Evolutionary conservation across 1,140 invertebrate genomes (phyloP).

Genomic region (Vanessa atalanta): DNA sequence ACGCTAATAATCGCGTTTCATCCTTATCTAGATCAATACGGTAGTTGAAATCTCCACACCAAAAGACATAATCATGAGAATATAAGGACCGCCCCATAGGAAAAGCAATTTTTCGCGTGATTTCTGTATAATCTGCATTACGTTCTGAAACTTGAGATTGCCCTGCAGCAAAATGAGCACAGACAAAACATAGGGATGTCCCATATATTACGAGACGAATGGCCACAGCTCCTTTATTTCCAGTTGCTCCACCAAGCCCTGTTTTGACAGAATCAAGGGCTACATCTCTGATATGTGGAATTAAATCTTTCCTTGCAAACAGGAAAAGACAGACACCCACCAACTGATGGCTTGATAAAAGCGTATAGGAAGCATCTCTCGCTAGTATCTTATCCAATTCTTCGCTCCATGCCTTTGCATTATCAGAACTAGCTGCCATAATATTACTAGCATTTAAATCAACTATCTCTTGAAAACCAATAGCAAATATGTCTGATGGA

Average conservation of each 20-base stretch:
- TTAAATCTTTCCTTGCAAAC: constrained; percentile 93
- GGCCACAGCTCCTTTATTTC: constrained; percentile 98
- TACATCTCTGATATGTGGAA: constrained; percentile 94
- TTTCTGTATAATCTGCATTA: constrained; percentile 98
- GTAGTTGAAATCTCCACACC: constrained; percentile 99
- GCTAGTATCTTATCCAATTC: constrained; percentile 96
- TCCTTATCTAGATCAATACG: constrained; percentile 97
- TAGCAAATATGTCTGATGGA: constrained; percentile 95
- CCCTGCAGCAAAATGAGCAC: constrained; percentile 99
- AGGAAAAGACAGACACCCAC: constrained; percentile 99
- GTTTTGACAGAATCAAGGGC: constrained; percentile 98
- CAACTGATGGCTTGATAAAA: constrained; percentile 97
- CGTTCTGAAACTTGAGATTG: constrained; percentile 97
- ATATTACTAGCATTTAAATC: constrained; percentile 99
- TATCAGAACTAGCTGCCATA: constrained; percentile 97
- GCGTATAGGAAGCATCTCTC: constrained; percentile 92
- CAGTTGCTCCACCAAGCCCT: constrained; percentile 96
- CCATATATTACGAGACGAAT: constrained; percentile 95
- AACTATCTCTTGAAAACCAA: constrained; percentile 99
- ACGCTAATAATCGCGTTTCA: constrained; percentile 93
- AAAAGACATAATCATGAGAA: constrained; percentile 99
- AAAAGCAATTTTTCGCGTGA: constrained; percentile 95
- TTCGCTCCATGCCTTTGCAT: constrained; percentile 97
- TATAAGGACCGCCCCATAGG: constrained; percentile 95
- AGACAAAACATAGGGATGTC: constrained; percentile 98